phyloP scores from a whole-genome alignment of 2,888 invertebrate species.

The Bombylius major region DNA sequence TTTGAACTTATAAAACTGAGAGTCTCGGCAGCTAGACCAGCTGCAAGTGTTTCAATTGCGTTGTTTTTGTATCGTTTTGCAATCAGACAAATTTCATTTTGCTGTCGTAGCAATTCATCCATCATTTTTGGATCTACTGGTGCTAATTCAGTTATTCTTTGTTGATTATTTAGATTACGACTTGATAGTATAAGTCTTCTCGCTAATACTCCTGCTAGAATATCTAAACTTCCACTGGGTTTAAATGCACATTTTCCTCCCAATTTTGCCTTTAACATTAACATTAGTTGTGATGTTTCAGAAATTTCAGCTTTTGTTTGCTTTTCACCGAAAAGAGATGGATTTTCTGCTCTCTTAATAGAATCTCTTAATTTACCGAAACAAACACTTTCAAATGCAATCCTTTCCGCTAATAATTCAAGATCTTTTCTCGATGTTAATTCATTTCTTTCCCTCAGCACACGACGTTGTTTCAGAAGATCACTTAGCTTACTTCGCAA shows the following conservation, averaged over 20 bases:
- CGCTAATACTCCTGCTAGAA: constrained; percentile 62
- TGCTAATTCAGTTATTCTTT: constrained; percentile 40
- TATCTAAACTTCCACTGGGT: constrained; percentile 46
- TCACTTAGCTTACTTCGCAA: constrained; percentile 55
- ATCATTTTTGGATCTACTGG: constrained; percentile 37
- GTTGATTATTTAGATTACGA: constrained; percentile 23
- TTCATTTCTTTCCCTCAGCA: constrained; percentile 52
- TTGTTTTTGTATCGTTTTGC: constrained; percentile 53
- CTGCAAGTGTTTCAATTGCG: constrained; percentile 55
- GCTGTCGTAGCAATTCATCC: constrained; percentile 39
- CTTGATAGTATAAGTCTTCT: constrained; percentile 48
- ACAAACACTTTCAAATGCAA: constrained; percentile 67
- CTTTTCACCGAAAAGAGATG: constrained; percentile 44
- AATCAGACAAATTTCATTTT: constrained; percentile 48
- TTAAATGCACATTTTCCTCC: constrained; percentile 41
- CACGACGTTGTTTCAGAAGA: constrained; percentile 52
- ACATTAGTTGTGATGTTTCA: constrained; percentile 65
- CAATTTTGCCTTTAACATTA: constrained; percentile 54
- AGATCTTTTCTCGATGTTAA: constrained; percentile 54
- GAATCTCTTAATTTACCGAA: constrained; percentile 57
- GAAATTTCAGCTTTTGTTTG: constrained; percentile 55
- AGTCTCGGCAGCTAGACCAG: constrained; percentile 56
- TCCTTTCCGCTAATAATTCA: constrained; percentile 62
- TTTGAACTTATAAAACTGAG: constrained; percentile 43
- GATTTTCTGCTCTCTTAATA: constrained; percentile 44